These are phyloP conservation scores for Nannobrachium achirus DNA, from an alignment of 2,113 vertebrate genomes.

Conservation along the genomic window DNA sequence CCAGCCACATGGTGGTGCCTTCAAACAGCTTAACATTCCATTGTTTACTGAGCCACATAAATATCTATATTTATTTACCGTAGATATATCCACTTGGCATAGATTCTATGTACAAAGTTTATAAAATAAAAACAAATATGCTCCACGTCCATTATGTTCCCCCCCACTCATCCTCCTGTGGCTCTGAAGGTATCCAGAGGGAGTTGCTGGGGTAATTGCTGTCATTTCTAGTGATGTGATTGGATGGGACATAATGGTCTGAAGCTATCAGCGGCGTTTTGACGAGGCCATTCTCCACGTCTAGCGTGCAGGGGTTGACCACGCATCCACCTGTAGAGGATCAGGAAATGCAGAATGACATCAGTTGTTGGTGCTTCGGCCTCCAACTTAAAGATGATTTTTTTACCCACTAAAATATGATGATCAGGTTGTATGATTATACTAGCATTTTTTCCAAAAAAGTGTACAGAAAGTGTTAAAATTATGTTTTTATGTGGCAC, in stretches of 20 bases:
- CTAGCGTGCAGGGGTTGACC: background rate
- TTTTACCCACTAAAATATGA: too few species aligned
- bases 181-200: constrained; percentile 63
- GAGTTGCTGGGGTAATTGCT: constrained; percentile 10
- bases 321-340: constrained; percentile 45
- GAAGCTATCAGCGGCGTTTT: constrained; percentile 37
- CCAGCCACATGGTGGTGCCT: too few species aligned
- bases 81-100: background rate
- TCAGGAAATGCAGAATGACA: too few species aligned
- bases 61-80: background rate
- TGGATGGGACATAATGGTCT: constrained; percentile 35
- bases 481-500: too few species aligned
- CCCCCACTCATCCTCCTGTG: constrained; percentile 80
- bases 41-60: background rate
- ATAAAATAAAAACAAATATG: background rate
- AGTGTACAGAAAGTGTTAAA: too few species aligned
- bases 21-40: too few species aligned
- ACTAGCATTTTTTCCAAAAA: too few species aligned
- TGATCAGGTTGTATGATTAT: too few species aligned
- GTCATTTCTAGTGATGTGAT: background rate
- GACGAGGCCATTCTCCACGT: constrained; percentile 20
- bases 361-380: too few species aligned
- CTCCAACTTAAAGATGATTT: too few species aligned
- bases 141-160: constrained; percentile 50
- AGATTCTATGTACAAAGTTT: background rate